Conservation (phyloP, 2,113 vertebrate genomes). For the Xerus inauris region DNA sequence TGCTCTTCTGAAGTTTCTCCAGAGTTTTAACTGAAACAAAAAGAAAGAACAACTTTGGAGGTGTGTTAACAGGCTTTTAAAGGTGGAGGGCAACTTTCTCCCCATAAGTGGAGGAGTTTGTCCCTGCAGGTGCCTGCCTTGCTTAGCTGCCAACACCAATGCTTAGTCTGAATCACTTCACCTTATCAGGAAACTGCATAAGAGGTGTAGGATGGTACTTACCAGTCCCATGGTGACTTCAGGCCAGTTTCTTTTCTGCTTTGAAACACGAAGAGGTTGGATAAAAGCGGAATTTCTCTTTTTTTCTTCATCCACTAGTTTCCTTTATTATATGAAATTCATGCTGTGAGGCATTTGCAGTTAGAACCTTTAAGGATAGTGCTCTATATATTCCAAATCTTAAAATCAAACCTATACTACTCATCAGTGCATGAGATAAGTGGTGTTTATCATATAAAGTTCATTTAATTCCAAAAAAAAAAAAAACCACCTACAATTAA, state of each 20-base stretch:
- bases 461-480: not conserved
- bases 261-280: not conserved
- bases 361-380: not conserved
- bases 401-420: not conserved
- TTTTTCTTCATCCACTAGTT: not conserved
- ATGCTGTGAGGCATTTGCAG: not conserved
- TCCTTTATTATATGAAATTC: not conserved
- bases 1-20: not conserved
- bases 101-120: too few species aligned
- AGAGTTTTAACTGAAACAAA: not conserved
- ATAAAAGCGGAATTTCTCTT: not conserved
- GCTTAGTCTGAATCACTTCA: not conserved
- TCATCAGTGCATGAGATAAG: not conserved
- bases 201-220: not conserved
- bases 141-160: too few species aligned
- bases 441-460: not conserved
- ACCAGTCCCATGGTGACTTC: not conserved
- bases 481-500: not conserved
- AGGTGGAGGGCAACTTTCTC: not conserved
- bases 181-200: not conserved
- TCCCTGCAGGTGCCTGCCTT: too few species aligned
- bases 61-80: not conserved
- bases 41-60: not conserved
- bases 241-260: not conserved
- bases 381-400: not conserved